Evolutionary conservation across 2,113 vertebrate species (phyloP).

Genomic region (crab-eating macaque (Macaca fascicularis)): T2T-MFA8v1.1 NC_088386.1:41673001-41673500

Average conservation of each 20-base stretch:
- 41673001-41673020: not conserved
- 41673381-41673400: not conserved
- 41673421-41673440: not conserved
- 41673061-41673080: not conserved
- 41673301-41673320: not conserved
- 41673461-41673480: not conserved
- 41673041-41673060: not conserved
- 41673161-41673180: not conserved
- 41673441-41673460: not conserved
- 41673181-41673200: not conserved
- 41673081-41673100: not conserved
- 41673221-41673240: not conserved
- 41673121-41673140: not conserved
- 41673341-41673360: not conserved
- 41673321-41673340: not conserved
- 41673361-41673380: not conserved
- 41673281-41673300: not conserved
- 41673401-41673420: not conserved
- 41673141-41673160: not conserved
- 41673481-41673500: not conserved
- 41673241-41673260: not conserved
- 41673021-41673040: not conserved
- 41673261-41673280: not conserved
- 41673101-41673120: rapidly evolving
- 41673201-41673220: not conserved